These are phyloP conservation scores for Protobothrops mucrosquamatus DNA, from an alignment of 2,113 vertebrate species.

Conservation along the genomic window DNA sequence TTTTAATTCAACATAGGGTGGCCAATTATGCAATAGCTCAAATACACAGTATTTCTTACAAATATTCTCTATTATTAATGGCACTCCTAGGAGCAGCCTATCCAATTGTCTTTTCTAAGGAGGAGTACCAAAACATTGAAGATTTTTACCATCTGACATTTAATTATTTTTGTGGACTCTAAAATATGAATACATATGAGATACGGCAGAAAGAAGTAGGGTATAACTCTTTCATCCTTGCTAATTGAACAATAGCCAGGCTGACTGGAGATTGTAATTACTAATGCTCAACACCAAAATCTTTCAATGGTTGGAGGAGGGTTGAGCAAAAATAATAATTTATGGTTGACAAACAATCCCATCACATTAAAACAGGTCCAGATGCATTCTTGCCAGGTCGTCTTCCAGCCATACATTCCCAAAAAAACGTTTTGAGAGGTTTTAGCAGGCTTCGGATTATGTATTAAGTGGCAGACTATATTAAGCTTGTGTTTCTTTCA, in stretches of 20 bases:
- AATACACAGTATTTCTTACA: neutral
- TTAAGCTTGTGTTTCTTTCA: neutral
- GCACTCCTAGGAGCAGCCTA: neutral
- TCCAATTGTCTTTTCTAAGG: neutral
- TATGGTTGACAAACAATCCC: neutral
- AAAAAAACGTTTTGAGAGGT: neutral
- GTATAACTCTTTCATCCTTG: neutral
- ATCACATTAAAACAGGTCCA: neutral
- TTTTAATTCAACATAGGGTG: neutral
- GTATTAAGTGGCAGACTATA: neutral
- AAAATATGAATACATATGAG: neutral
- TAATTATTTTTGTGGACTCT: neutral
- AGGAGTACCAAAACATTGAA: neutral
- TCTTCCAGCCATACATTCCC: neutral
- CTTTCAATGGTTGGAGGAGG: neutral
- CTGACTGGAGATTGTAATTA: neutral
- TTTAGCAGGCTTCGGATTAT: neutral
- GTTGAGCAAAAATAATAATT: neutral
- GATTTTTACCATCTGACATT: neutral
- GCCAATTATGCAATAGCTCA: neutral
- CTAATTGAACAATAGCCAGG: neutral
- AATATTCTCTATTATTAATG: neutral
- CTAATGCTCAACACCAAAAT: neutral
- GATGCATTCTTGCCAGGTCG: constrained; percentile 5
- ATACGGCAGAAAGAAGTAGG: neutral